Evolutionary conservation across 2,797 vertebrate species (phyloP), one percentile per base, ranked within the genome.

Genomic region (Huso huso): DNA sequence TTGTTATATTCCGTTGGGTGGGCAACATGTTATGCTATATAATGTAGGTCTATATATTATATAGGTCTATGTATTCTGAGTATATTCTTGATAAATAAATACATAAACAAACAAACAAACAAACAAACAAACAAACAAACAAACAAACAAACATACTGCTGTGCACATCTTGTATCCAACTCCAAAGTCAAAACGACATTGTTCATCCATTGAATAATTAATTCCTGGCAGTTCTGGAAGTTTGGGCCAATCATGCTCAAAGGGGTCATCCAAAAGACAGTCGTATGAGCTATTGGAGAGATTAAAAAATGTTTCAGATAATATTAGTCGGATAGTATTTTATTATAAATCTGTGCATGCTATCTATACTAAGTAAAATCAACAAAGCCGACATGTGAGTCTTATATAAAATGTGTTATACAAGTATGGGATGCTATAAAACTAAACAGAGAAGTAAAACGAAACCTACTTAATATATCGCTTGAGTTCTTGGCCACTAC

Each of bases 201-300:
- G 97, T 64, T 99, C 96, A 3, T 99, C 97, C 97, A 99, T 99
- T 11, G 97, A 99, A 66, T 99, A 99, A 84, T 97, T 96, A 83
- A 99, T 98, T 71, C 97, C 97, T 0, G 97, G 97, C 8, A 99
- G 92, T 60, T 99, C 97, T 6, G 97, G 97, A 51, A 98, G 92
- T 71, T 95, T 94, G 8, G 97, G 97, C 97, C 96, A 99, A 67
- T 97, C 93, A 0, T 98, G 97, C 73, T 96, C 94, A 67, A 99
- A 99, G 12, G 97, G 96, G 74, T 99, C 94, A 0, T 99, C 97
- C 6, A 98, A 83, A 61, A 99, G 93, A 68, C 97, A 99, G 76
- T 97, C 94, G 0, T 99, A 99, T 1, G 96, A 95, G 78, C 97
- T 99, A 81, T 2, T 51, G 73, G 62, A 72, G 49, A 66, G 8